These are phyloP conservation scores for Corythoichthys haematopterus DNA, from an alignment of 2,113 vertebrate genomes.

Conservation along the genomic window DNA sequence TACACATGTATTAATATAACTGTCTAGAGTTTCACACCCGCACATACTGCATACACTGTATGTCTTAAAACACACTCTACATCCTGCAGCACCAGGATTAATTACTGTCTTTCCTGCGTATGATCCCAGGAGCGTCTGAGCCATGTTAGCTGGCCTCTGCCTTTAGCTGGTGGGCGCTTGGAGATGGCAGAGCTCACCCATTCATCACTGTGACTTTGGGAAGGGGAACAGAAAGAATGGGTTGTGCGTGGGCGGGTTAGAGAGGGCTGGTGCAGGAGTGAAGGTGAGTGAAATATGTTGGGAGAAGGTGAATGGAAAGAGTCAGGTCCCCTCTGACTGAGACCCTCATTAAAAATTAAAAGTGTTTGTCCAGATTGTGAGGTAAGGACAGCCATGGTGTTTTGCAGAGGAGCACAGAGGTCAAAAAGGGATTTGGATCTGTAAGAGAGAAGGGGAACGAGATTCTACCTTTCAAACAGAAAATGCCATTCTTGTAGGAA, in stretches of 20 bases:
- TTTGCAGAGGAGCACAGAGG: constrained; percentile 27
- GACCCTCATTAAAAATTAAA: constrained; percentile 70
- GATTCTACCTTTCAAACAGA: constrained; percentile 47
- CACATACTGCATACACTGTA: constrained; percentile 12
- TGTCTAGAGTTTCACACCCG: constrained; percentile 23
- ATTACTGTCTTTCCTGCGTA: constrained; percentile 69
- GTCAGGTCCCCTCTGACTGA: constrained; percentile 52
- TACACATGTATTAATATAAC: constrained; percentile 21
- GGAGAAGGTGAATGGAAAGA: constrained; percentile 46
- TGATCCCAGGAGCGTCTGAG: constrained; percentile 67
- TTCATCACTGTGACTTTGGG: constrained; percentile 74
- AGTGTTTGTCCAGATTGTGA: constrained; percentile 46
- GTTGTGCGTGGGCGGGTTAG: constrained; percentile 28
- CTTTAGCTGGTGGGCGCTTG: constrained; percentile 68
- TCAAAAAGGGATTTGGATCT: constrained; percentile 6
- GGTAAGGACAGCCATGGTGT: constrained; percentile 45
- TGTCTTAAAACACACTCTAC: constrained; percentile 46
- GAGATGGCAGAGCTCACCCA: constrained; percentile 63
- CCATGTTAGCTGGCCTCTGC: constrained; percentile 57
- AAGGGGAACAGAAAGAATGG: constrained; percentile 42
- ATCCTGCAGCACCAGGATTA: constrained; percentile 68
- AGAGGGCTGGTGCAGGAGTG: constrained; percentile 35
- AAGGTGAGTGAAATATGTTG: constrained; percentile 57
- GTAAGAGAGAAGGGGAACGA: constrained; percentile 18
- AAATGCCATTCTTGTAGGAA: constrained; percentile 32